phyloP scores from a whole-genome alignment of 2,888 invertebrate genomes.

The Polymixis flavicincta region DNA sequence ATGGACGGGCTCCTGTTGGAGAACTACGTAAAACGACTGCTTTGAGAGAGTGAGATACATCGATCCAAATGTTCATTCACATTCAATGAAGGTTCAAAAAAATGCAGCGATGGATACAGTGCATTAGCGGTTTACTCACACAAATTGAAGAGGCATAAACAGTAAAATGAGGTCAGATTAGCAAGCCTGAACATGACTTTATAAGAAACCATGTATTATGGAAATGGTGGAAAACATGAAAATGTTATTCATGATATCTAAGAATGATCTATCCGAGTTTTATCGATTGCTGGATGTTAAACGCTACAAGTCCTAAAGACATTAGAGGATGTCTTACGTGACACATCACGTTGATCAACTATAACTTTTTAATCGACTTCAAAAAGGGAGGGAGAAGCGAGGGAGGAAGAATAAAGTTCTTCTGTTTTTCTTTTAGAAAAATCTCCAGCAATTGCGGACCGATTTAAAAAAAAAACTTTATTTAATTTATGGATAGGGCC shows the following conservation, averaged over 20 bases:
- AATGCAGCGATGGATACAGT: neutral
- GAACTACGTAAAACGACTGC: neutral
- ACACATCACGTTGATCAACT: too few species aligned
- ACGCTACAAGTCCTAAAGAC: neutral
- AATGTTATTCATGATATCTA: constrained; percentile 11
- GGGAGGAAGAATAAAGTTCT: too few species aligned
- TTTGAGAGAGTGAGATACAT: neutral
- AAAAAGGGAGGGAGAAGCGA: too few species aligned
- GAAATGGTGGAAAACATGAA: constrained; percentile 18
- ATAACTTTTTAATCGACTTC: too few species aligned
- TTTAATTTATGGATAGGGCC: too few species aligned
- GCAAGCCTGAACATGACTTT: constrained; percentile 13
- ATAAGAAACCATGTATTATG: constrained; percentile 24
- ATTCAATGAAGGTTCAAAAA: neutral
- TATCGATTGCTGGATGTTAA: neutral
- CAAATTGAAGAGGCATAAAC: neutral
- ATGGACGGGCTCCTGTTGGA: neutral
- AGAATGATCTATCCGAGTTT: neutral
- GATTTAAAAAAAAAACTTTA: too few species aligned
- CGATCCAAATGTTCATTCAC: neutral
- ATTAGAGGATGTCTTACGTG: too few species aligned
- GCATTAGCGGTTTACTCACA: neutral
- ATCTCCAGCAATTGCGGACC: too few species aligned
- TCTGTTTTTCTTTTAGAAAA: too few species aligned
- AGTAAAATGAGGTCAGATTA: constrained; percentile 13